Conservation (phyloP, 2,113 vertebrate species). For the Ammospiza caudacuta region DNA sequence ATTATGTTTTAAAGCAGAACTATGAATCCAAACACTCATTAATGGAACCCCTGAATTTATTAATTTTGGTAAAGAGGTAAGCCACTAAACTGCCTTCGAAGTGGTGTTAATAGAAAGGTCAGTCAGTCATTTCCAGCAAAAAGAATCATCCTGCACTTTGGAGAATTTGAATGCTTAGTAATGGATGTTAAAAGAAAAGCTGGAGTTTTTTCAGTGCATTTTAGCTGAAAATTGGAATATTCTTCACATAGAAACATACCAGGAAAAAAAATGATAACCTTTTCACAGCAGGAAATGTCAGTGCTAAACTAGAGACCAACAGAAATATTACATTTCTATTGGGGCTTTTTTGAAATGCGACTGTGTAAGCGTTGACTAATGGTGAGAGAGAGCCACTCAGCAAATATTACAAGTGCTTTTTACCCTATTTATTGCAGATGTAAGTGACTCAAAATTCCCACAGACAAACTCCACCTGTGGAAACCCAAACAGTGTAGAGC, state of each 20-base stretch:
- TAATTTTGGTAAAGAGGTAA: conserved; percentile 56
- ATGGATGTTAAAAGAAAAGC: conserved; percentile 24
- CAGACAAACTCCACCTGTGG: neutral
- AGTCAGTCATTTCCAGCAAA: conserved; percentile 9
- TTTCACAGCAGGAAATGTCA: conserved; percentile 23
- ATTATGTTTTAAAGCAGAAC: conserved; percentile 20
- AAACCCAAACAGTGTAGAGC: neutral
- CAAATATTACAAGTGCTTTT: conserved; percentile 9
- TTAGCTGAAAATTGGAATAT: neutral
- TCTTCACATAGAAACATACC: neutral
- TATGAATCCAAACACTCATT: conserved; percentile 22
- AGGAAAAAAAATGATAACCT: neutral
- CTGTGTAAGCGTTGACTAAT: neutral
- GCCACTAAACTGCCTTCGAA: conserved; percentile 16
- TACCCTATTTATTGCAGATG: neutral
- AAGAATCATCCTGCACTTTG: conserved; percentile 10
- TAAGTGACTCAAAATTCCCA: neutral
- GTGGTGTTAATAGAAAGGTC: conserved; percentile 56
- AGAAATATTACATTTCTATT: neutral
- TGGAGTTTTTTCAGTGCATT: neutral
- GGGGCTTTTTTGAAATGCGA: neutral
- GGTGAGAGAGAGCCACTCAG: neutral
- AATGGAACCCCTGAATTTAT: conserved; percentile 27
- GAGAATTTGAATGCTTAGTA: neutral
- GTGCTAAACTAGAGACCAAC: neutral